Evolutionary conservation across 2,797 vertebrate genomes (phyloP), one percentile per base, ranked within the genome.

Genomic region (Spea hammondii): DNA sequence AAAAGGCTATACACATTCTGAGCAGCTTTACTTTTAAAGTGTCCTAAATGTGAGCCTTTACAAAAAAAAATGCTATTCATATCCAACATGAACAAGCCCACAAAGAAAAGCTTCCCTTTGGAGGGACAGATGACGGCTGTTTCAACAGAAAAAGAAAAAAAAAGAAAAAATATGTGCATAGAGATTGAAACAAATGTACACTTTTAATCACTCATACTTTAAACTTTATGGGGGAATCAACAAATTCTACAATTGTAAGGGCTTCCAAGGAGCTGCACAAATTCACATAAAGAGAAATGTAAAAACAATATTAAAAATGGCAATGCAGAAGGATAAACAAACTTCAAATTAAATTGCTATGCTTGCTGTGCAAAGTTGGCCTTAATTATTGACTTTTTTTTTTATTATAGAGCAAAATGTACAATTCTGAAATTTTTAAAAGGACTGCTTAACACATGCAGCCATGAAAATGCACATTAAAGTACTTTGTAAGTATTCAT

Each of bases 21-120:
- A 66, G 71, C 79, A 80, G 79, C 68, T 80, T 80, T 65, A 80
- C 67, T 75, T 75, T 64, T 80, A 75, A 79, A 80, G 78, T 70
- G 66, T 80, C 72, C 78, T 80, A 75, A 80, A 80, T 75, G 78
- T 70, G 65, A 17, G 71, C 65, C 55, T 79, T 79, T 74, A 79
- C 71, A 79, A 74, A 75, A 74, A 32, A 74, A 75, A 74, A 13
- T 45, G 44, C 67, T 75, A 80, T 80, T 80, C 78, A 80, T 62
- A 65, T 70, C 57, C 59, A 55, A 60, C 44, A 14, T 69, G 78
- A 65, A 62, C 71, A 73, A 50, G 54, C n/a, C 47, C 50, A 70
- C 55, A 74, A 75, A 80, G 57, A 75, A 75, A 75, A 70, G 60
- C 14, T 70, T 67, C 77, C 65, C 14, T 70, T 64, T 74, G 49